Evolutionary conservation across 2,113 vertebrate genomes (phyloP).

Genomic region (Probosciger aterrimus): DNA sequence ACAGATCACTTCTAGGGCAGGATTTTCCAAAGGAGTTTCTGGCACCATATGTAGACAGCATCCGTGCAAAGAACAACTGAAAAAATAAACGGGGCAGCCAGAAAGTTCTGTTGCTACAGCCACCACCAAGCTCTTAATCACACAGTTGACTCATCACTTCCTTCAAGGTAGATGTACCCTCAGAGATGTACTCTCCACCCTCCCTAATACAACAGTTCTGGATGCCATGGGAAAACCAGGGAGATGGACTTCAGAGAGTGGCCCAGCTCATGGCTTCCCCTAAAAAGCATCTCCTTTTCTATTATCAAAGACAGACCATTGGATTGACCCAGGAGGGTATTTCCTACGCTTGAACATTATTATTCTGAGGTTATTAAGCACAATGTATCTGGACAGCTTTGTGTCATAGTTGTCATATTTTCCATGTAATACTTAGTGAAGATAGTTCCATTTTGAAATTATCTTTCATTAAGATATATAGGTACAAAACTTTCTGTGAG

Average conservation of each 20-base stretch:
- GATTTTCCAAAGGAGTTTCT: not conserved
- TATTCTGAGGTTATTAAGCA: not conserved
- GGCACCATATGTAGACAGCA: not conserved
- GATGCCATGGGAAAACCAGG: not conserved
- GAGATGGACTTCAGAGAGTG: not conserved
- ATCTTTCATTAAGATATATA: not conserved
- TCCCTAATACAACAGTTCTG: fast-evolving
- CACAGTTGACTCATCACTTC: not conserved
- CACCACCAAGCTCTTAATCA: not conserved
- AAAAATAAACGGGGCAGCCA: not conserved
- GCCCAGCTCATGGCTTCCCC: not conserved
- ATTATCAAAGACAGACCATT: not conserved
- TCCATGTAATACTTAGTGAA: not conserved
- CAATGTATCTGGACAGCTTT: not conserved
- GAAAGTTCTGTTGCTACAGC: not conserved
- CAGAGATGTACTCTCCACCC: not conserved
- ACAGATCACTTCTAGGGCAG: not conserved
- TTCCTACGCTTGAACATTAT: not conserved
- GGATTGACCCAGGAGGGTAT: not conserved
- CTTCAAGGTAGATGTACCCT: not conserved
- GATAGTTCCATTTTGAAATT: not conserved
- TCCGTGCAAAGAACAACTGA: not conserved
- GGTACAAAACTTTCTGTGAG: not conserved
- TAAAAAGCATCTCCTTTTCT: not conserved
- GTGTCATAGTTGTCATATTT: not conserved